phyloP scores from a whole-genome alignment of 2,888 invertebrate genomes.

The Sinopyrophorus schimmeli region DNA sequence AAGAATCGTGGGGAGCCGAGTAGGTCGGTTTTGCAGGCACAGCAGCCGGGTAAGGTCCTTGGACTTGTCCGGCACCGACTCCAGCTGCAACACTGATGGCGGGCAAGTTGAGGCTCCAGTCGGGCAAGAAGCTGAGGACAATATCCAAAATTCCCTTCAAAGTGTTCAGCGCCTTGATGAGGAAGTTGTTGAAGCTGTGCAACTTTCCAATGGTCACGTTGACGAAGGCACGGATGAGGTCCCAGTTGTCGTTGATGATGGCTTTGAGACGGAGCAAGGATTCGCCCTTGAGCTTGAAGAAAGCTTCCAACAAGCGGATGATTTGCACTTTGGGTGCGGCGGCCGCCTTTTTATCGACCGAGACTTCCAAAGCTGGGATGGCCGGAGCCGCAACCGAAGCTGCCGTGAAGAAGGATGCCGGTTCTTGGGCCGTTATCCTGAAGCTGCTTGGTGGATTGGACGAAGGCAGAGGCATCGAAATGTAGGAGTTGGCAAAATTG shows the following conservation, averaged over 20 bases:
- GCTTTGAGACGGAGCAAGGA: conserved; percentile 33
- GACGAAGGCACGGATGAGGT: conserved; percentile 37
- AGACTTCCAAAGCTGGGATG: conserved; percentile 11
- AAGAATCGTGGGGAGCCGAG: too few species aligned
- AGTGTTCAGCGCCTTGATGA: conserved; percentile 38
- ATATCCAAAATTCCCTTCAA: conserved; percentile 40
- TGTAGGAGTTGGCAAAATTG: too few species aligned
- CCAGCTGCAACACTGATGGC: conserved; percentile 15
- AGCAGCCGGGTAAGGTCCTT: too few species aligned
- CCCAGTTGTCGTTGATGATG: conserved; percentile 40
- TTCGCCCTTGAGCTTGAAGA: conserved; percentile 40
- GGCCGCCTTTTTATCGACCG: conserved; percentile 10
- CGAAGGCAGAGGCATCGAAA: too few species aligned
- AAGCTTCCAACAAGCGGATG: conserved; percentile 38
- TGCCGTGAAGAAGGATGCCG: too few species aligned
- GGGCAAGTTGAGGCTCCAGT: conserved; percentile 37
- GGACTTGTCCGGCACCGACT: too few species aligned
- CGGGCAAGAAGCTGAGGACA: conserved; percentile 33
- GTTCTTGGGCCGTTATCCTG: too few species aligned
- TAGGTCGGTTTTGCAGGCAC: too few species aligned
- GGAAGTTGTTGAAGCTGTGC: conserved; percentile 36
- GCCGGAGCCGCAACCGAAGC: too few species aligned
- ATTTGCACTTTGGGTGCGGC: conserved; percentile 39
- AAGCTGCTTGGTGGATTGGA: too few species aligned
- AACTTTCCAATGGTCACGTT: conserved; percentile 37